A percentile compares a stretch with the other conserved stretches of the same genome.
These are phyloP conservation scores for Limnephilus auricula DNA, from an alignment of 2,888 invertebrate genomes.

Conservation along the genomic window DNA sequence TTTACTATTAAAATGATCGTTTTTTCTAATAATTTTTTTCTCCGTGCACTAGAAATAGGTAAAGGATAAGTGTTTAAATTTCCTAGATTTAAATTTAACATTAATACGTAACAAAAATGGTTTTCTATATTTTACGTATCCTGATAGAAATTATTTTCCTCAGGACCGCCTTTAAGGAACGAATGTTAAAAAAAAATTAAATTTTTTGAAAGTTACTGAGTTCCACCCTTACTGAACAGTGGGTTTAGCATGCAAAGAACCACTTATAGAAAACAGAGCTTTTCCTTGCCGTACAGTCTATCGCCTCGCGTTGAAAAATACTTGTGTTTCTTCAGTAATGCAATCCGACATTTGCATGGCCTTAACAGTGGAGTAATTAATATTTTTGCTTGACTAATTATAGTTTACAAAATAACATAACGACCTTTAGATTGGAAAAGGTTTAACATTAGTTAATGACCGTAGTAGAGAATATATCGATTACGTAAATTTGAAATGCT, in stretches of 20 bases:
- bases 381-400: background rate
- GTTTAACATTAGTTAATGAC: background rate
- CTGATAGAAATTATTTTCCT: too few relatives aligned
- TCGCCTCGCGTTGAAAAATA: background rate
- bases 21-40: too few relatives aligned
- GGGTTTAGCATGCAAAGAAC: background rate
- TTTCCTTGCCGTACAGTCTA: background rate
- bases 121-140: too few relatives aligned
- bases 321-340: background rate
- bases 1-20: too few relatives aligned
- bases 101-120: too few relatives aligned
- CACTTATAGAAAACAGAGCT: conserved; percentile 8
- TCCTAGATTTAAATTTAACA: too few relatives aligned
- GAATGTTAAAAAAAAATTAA: too few relatives aligned
- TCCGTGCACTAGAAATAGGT: too few relatives aligned
- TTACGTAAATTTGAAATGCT: too few relatives aligned
- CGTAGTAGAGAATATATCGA: background rate
- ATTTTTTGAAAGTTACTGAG: background rate
- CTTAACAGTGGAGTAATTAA: background rate
- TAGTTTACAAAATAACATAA: background rate
- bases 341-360: background rate
- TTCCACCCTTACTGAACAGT: background rate
- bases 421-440: background rate
- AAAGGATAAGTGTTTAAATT: too few relatives aligned
- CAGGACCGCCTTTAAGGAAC: too few relatives aligned